These are phyloP conservation scores for Anser brachyrhynchus DNA, from an alignment of 2,113 vertebrate species.

Conservation along the genomic window DNA sequence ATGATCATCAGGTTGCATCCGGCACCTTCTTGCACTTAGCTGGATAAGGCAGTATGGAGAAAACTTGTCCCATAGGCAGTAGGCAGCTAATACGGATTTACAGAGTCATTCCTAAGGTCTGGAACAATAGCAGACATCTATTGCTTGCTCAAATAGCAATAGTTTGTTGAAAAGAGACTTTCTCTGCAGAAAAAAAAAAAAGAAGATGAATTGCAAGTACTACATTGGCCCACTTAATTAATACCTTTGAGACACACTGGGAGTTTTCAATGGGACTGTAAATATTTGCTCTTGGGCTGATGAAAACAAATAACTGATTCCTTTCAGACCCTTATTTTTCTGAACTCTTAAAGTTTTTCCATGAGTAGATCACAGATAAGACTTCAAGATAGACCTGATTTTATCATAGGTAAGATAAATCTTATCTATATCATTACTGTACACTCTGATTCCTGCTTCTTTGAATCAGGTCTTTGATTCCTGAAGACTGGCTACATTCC, in stretches of 20 bases:
- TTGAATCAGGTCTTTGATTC: background rate
- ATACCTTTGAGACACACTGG: background rate
- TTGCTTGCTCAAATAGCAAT: too few relatives aligned
- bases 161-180: background rate
- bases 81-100: background rate
- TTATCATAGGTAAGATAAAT: background rate
- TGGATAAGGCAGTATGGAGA: background rate
- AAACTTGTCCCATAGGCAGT: rapidly evolving
- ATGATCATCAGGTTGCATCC: background rate
- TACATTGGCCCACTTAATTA: background rate
- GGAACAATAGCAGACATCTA: background rate
- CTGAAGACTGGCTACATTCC: background rate
- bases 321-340: background rate
- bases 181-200: background rate
- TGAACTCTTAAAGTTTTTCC: background rate
- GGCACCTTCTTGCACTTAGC: background rate
- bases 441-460: background rate
- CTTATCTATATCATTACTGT: background rate
- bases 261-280: background rate
- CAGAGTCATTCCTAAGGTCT: background rate
- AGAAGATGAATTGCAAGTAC: background rate
- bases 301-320: background rate
- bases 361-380: background rate
- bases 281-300: background rate
- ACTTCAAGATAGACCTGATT: background rate